A percentile compares a stretch with the other conserved stretches of the same genome.
Conservation (phyloP, 2,113 vertebrate species). For the Corythaeola cristata region DNA sequence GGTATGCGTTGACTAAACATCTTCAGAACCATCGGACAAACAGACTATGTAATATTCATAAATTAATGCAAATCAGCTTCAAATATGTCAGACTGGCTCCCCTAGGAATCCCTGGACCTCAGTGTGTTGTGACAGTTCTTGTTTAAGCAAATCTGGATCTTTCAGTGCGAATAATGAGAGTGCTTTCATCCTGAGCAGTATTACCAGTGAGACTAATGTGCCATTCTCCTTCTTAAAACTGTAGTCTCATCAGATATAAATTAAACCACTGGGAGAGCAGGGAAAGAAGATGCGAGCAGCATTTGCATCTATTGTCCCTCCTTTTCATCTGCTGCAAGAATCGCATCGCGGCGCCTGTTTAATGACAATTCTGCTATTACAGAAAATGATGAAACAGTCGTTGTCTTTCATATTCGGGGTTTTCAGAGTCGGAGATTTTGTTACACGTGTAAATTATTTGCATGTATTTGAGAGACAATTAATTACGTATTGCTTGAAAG, state of each 20-base stretch:
- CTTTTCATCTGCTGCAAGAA: background rate
- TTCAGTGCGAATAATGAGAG: background rate
- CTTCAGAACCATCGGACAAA: background rate
- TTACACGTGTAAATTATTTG: background rate
- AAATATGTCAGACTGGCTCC: background rate
- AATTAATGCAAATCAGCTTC: background rate
- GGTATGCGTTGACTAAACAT: slow-evolving; percentile 47
- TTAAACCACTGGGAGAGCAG: background rate
- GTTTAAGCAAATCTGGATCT: background rate
- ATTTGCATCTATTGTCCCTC: background rate
- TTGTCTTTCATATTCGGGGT: background rate
- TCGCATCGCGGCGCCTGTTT: background rate
- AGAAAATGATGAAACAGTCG: background rate
- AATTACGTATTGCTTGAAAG: background rate
- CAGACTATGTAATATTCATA: background rate
- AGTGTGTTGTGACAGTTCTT: slow-evolving; percentile 30
- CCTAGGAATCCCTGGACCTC: slow-evolving; percentile 32
- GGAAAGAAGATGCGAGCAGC: background rate
- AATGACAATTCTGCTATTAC: background rate
- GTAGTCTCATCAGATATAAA: background rate
- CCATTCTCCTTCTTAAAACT: background rate
- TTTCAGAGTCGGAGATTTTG: background rate
- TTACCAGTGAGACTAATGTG: background rate
- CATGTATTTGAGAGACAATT: background rate
- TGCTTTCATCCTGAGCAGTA: background rate